Evolutionary conservation across 2,797 vertebrate genomes (phyloP), one percentile per base, ranked within the genome.

Genomic region (Poliocrania exsul): DNA sequence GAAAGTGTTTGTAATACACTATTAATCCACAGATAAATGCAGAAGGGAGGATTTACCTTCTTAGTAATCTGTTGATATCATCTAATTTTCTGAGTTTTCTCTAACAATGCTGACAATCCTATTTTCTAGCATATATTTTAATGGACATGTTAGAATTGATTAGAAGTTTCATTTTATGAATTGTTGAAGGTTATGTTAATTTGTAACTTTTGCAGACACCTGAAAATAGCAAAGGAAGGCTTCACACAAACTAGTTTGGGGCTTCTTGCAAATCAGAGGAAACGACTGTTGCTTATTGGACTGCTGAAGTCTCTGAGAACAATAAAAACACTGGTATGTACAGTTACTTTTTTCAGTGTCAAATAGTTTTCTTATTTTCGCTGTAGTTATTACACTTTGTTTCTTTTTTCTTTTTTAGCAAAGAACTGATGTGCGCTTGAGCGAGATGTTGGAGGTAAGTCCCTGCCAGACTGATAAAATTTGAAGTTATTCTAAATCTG

Each of bases 361-460:
- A 84, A 81, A 54, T 47, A 31, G 17, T 72, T 74, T 77, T 67
- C 21, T 78, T 86, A 3, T n/a, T 67, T 93, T 81, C 31, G 62
- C 7, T 37, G 5, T 80, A 67, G 12, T 91, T 86, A 95, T 57
- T 16, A 33, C 42, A 58, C 15, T 6, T 35, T 24, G 51, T 24
- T 75, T 26, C 7, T 21, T 17, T 50, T 42, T 79, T 47, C 35
- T 24, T 95, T 96, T 84, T 53, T 97, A 99, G 99, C 99, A 99
- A 99, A 99, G 99, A 97, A 99, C 99, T 54, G 99, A 99, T 95
- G 99, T 99, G 13, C 98, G 99, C 80, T 98, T 99, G 96, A 99
- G 99, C 89, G 99, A 99, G 97, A 99, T 99, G 99, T 98, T 99
- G 28, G 99, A 99, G 99, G 99, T 99, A 98, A 97, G 98, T 86